phyloP scores from a whole-genome alignment of 2,888 invertebrate genomes.

The Scaptomyza tumidula region DNA sequence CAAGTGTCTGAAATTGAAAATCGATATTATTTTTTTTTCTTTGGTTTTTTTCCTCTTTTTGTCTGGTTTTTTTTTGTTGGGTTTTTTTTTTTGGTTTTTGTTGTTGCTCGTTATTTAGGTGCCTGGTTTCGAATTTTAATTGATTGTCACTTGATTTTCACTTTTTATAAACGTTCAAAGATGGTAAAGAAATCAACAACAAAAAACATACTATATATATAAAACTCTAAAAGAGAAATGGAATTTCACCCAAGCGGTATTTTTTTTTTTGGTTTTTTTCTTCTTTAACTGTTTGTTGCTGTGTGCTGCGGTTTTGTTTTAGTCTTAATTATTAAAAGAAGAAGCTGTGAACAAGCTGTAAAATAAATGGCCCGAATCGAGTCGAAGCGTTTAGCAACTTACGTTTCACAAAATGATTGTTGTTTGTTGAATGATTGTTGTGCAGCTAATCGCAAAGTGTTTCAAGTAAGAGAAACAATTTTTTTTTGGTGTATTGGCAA shows the following conservation, averaged over 20 bases:
- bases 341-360: conserved; percentile 58
- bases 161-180: conserved; percentile 71
- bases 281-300: conserved; percentile 47
- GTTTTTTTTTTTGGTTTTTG: conserved; percentile 1
- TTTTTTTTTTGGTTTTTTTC: conserved; percentile 22
- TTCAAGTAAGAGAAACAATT: background rate
- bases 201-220: no score
- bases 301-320: conserved; percentile 50
- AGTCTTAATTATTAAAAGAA: conserved; percentile 73
- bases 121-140: conserved; percentile 78
- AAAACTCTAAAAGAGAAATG: conserved; percentile 74
- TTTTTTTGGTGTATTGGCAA: conserved; percentile 37
- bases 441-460: conserved; percentile 46
- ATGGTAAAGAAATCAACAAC: conserved; percentile 43
- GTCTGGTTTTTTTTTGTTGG: conserved; percentile 10
- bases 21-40: conserved; percentile 62
- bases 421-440: background rate
- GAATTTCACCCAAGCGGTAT: conserved; percentile 77
- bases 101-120: conserved; percentile 10
- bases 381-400: conserved; percentile 58
- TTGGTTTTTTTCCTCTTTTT: conserved; percentile 11
- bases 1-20: conserved; percentile 66
- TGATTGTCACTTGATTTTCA: conserved; percentile 80
- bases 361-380: conserved; percentile 77
- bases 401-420: conserved; percentile 39